Evolutionary conservation across 2,113 vertebrate species (phyloP).

Genomic region (Kobus ellipsiprymnus): DNA sequence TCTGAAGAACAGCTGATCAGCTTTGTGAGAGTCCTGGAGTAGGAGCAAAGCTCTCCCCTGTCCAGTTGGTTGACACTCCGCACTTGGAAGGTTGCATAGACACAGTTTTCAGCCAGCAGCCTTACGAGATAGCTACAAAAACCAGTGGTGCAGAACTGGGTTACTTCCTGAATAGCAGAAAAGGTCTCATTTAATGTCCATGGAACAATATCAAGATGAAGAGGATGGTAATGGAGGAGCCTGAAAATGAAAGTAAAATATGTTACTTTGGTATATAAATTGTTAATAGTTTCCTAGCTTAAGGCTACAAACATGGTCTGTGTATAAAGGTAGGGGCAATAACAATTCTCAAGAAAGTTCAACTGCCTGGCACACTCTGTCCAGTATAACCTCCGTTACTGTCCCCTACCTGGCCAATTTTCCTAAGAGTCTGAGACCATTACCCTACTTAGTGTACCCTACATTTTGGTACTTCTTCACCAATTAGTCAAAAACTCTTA

Average conservation of each 20-base stretch:
- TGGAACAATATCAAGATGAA: conserved; percentile 93
- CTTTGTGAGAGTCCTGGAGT: conserved; percentile 86
- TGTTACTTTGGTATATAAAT: conserved; percentile 62
- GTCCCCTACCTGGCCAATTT: neutral
- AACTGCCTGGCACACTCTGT: neutral
- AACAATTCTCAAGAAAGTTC: conserved; percentile 12
- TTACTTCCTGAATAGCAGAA: conserved; percentile 99
- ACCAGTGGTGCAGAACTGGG: conserved; percentile 92
- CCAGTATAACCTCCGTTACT: neutral
- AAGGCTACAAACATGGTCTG: neutral
- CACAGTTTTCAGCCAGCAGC: conserved; percentile 99
- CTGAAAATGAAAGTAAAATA: conserved; percentile 81
- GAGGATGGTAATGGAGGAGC: conserved; percentile 96
- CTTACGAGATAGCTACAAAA: conserved; percentile 96
- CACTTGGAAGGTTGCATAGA: conserved; percentile 99
- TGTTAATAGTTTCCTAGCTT: conserved; percentile 60
- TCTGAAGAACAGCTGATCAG: conserved; percentile 88
- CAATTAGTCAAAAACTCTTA: neutral
- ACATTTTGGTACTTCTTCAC: neutral
- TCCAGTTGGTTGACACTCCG: conserved; percentile 90
- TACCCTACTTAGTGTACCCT: neutral
- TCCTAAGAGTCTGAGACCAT: neutral
- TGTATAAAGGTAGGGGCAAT: conserved; percentile 38
- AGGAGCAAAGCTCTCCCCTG: conserved; percentile 84
- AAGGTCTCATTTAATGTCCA: conserved; percentile 87